Conservation (phyloP, 2,888 invertebrate genomes). For the Troilus luridus region DNA sequence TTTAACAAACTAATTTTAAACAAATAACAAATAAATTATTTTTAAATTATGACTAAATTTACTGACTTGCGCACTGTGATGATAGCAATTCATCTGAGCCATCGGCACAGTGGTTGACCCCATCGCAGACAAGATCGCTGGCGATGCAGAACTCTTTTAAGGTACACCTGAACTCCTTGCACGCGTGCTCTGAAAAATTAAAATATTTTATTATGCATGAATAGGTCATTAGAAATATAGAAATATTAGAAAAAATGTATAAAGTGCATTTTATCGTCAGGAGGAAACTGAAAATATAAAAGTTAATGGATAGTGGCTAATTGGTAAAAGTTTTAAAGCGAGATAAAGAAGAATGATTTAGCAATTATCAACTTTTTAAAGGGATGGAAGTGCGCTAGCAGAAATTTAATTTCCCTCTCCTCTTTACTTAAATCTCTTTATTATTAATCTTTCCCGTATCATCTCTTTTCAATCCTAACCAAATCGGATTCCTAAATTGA, state of each 20-base stretch:
- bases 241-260: not conserved
- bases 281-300: conserved; percentile 2
- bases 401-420: not conserved
- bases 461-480: too few relatives aligned
- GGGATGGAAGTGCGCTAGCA: not conserved
- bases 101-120: conserved; percentile 93
- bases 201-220: conserved; percentile 59
- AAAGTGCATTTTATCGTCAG: not conserved
- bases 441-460: not conserved
- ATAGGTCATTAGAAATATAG: not conserved
- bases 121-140: conserved; percentile 91
- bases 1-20: too few relatives aligned
- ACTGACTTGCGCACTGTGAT: conserved; percentile 87
- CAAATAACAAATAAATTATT: too few relatives aligned
- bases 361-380: conserved; percentile 19
- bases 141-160: conserved; percentile 93
- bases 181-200: conserved; percentile 82
- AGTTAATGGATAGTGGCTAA: conserved; percentile 26
- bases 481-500: too few relatives aligned
- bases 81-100: conserved; percentile 92
- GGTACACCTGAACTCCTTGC: conserved; percentile 90
- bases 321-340: not conserved
- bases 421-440: not conserved
- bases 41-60: not conserved
- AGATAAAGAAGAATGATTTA: conserved; percentile 29